phyloP scores from a whole-genome alignment of 2,888 invertebrate species.

The Kryphioiulus occultus region DNA sequence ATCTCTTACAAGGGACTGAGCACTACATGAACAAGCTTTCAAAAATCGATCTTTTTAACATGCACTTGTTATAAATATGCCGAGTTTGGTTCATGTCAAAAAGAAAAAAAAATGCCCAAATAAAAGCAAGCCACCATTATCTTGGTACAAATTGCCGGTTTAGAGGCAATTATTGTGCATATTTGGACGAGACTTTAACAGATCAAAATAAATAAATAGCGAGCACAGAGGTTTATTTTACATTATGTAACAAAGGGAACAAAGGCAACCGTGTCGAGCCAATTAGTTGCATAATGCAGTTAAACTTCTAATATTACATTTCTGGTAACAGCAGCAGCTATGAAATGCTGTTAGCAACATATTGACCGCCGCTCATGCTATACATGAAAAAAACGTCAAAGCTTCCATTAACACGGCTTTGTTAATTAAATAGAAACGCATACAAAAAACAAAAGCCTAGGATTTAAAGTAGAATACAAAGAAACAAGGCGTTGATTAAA shows the following conservation, averaged over 20 bases:
- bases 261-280: slow-evolving; percentile 6
- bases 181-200: background rate
- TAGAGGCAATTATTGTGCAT: background rate
- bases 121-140: background rate
- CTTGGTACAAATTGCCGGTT: background rate
- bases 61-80: background rate
- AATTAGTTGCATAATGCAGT: slow-evolving; percentile 5
- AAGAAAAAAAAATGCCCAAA: background rate
- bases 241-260: background rate
- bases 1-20: background rate
- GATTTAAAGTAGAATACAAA: background rate
- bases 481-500: background rate
- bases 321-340: background rate
- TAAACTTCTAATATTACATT: background rate
- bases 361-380: background rate
- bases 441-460: background rate
- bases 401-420: background rate
- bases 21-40: background rate
- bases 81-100: background rate
- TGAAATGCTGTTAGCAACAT: background rate
- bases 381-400: background rate
- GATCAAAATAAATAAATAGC: background rate
- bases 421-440: slow-evolving; percentile 15
- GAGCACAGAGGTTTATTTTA: background rate
- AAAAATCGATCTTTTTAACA: background rate